A percentile compares a stretch with the other conserved stretches of the same genome.
phyloP scores from a whole-genome alignment of 2,113 vertebrate species.

The Noctilio leporinus region DNA sequence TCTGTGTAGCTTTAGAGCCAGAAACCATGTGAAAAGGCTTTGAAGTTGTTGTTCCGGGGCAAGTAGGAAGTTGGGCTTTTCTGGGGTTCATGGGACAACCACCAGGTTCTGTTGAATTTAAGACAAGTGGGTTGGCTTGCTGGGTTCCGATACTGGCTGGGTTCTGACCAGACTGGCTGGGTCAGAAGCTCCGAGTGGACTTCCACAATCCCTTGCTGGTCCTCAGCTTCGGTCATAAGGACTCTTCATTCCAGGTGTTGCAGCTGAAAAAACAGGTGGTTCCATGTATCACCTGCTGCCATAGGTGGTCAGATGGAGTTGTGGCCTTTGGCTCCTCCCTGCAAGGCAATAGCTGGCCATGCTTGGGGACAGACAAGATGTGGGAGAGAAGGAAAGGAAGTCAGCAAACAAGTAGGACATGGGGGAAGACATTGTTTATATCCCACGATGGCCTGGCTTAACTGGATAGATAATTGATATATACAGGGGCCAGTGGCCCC shows the following conservation, averaged over 20 bases:
- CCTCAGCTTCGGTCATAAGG: background rate
- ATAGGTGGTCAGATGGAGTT: background rate
- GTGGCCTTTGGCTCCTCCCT: background rate
- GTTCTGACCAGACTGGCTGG: background rate
- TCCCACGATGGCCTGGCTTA: background rate
- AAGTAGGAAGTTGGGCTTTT: constrained; percentile 23
- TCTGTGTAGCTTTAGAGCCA: constrained; percentile 13
- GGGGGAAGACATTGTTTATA: background rate
- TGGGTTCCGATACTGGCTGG: background rate
- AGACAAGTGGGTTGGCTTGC: background rate
- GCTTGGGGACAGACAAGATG: background rate
- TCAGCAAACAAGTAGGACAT: background rate
- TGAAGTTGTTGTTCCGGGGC: constrained; percentile 49
- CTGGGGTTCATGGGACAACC: background rate
- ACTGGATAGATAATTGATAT: background rate
- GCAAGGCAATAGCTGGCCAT: background rate
- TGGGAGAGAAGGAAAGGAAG: background rate
- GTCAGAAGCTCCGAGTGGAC: background rate
- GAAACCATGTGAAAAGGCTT: background rate
- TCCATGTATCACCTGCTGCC: background rate
- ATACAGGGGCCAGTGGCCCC: background rate
- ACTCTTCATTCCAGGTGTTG: background rate
- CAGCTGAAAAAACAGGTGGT: background rate
- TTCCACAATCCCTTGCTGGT: no score
- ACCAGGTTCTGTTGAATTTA: background rate